phyloP scores from a whole-genome alignment of 1,140 invertebrate genomes.

The Halictus rubicundus region DNA sequence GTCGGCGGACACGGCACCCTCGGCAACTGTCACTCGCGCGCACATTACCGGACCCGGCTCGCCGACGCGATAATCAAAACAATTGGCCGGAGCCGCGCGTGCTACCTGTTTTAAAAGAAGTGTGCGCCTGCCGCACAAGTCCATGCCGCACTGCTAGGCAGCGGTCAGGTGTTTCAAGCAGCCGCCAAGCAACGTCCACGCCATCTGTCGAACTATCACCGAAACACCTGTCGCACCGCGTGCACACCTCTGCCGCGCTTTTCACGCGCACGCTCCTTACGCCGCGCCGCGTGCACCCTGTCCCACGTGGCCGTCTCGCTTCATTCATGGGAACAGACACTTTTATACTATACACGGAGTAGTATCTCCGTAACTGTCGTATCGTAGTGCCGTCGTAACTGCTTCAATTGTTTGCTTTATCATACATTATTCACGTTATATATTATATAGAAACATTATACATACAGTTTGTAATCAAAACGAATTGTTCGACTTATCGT shows the following conservation, averaged over 20 bases:
- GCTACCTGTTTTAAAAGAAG: constrained; percentile 70
- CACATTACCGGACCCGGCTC: neutral
- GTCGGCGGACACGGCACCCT: neutral
- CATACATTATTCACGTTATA: too few species aligned
- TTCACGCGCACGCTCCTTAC: constrained; percentile 22
- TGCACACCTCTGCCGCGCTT: constrained; percentile 23
- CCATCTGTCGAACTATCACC: constrained; percentile 65
- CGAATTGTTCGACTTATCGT: too few species aligned
- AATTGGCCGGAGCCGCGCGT: constrained; percentile 44
- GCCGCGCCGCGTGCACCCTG: neutral
- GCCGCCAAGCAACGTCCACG: constrained; percentile 55
- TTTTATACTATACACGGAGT: constrained; percentile 5
- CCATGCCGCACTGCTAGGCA: constrained; percentile 71
- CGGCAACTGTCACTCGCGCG: constrained; percentile 30
- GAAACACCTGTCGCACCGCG: constrained; percentile 29
- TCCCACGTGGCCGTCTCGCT: constrained; percentile 37
- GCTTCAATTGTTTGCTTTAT: too few species aligned
- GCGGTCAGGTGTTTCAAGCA: constrained; percentile 71
- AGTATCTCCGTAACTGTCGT: too few species aligned
- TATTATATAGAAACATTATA: too few species aligned
- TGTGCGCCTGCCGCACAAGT: constrained; percentile 70
- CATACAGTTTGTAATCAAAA: too few species aligned
- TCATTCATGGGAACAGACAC: constrained; percentile 65
- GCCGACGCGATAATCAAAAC: constrained; percentile 21
- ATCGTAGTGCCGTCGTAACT: too few species aligned